Evolutionary conservation across 2,113 vertebrate genomes (phyloP).

Genomic region (Protobothrops mucrosquamatus): DNA sequence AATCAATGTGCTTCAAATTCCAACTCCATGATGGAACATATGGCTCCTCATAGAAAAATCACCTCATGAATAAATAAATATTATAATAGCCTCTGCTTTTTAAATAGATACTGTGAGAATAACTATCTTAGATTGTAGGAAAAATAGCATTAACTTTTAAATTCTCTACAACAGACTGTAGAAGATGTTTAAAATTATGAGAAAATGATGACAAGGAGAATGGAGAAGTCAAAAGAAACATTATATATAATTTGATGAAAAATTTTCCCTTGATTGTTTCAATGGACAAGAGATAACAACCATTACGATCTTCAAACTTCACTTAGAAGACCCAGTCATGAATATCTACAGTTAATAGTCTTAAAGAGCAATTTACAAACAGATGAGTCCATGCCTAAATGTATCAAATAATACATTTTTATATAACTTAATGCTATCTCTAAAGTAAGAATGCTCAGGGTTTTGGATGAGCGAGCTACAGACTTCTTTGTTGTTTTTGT

Average conservation of each 20-base stretch:
- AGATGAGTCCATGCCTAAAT: no score
- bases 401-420: no score
- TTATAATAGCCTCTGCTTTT: constrained; percentile 41
- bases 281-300: neutral
- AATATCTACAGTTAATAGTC: no score
- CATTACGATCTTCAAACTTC: neutral
- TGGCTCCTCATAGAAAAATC: constrained; percentile 47
- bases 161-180: constrained; percentile 37
- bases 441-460: no score
- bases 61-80: constrained; percentile 44
- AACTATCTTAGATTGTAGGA: constrained; percentile 44
- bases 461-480: no score
- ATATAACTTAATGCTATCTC: no score
- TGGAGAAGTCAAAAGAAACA: neutral
- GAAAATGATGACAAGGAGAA: neutral
- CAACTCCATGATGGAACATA: constrained; percentile 35
- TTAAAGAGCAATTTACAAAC: no score
- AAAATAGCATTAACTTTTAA: constrained; percentile 48
- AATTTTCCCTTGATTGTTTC: neutral
- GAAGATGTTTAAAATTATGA: constrained; percentile 23
- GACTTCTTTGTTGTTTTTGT: neutral
- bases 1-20: constrained; percentile 4
- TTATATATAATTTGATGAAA: neutral
- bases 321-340: no score
- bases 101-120: constrained; percentile 53